These are phyloP conservation scores for Mesembrinibis cayennensis DNA, from an alignment of 2,113 vertebrate genomes.

Conservation along the genomic window DNA sequence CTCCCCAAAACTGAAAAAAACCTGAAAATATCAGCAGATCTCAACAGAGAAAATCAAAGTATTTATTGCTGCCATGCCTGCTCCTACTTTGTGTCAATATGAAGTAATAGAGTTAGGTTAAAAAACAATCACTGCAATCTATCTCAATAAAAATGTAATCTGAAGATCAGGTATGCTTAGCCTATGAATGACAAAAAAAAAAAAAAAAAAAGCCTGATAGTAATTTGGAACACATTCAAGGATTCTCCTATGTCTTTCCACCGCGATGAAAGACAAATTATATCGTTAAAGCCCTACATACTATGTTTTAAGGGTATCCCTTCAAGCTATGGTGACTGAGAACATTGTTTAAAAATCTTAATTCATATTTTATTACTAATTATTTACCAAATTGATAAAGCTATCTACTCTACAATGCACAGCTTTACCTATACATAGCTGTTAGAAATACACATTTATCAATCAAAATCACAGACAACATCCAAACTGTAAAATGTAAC, in stretches of 20 bases:
- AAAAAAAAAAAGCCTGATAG: background rate
- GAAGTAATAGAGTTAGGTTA: background rate
- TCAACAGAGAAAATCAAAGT: background rate
- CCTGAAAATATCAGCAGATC: background rate
- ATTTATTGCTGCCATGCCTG: background rate
- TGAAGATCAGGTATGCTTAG: background rate
- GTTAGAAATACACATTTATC: background rate
- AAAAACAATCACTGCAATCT: background rate
- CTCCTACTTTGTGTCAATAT: background rate
- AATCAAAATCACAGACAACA: conserved; percentile 10
- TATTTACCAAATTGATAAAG: background rate
- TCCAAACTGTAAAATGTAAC: background rate
- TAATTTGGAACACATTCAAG: background rate
- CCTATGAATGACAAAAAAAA: background rate
- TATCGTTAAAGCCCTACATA: background rate
- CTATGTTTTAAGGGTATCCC: background rate
- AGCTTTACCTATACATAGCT: background rate
- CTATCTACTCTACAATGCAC: background rate
- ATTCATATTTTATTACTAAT: background rate
- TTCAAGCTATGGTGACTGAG: background rate
- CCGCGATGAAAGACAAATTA: background rate
- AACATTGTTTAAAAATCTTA: background rate
- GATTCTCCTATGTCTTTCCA: background rate
- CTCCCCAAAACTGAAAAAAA: background rate
- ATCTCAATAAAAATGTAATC: background rate